phyloP scores from a whole-genome alignment of 2,888 invertebrate species.

The Stenodema calcarata region DNA sequence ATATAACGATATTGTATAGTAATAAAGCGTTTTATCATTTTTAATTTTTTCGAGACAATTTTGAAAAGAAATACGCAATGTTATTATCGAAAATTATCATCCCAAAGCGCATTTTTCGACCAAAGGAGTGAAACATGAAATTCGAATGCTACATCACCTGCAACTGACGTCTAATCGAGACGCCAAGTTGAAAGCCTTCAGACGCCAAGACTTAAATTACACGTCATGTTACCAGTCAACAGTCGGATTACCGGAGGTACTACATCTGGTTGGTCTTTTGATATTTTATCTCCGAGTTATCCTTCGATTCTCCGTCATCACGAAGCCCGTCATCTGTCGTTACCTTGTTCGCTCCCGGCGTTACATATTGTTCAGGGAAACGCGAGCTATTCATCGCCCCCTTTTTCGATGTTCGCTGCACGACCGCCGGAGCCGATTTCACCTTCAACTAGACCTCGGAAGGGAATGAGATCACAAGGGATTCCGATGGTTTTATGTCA shows the following conservation, averaged over 20 bases:
- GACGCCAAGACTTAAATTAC: neutral
- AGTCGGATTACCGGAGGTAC: neutral
- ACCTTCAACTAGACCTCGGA: neutral
- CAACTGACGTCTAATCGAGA: too few relatives aligned
- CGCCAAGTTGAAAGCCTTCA: neutral
- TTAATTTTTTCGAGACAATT: too few relatives aligned
- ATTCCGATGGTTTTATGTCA: too few relatives aligned
- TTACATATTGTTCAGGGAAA: neutral
- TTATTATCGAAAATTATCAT: too few relatives aligned
- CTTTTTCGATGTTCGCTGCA: neutral
- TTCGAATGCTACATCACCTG: too few relatives aligned
- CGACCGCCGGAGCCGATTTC: neutral
- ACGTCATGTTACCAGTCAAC: neutral
- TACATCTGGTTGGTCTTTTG: neutral
- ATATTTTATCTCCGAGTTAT: neutral
- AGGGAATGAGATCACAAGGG: too few relatives aligned
- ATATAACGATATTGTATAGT: too few relatives aligned
- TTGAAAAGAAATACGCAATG: too few relatives aligned
- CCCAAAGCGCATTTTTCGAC: too few relatives aligned
- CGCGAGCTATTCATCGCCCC: neutral
- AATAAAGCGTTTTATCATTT: too few relatives aligned
- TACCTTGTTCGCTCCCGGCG: neutral
- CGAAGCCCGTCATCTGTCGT: neutral
- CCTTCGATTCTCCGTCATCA: neutral
- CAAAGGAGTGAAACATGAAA: too few relatives aligned